A percentile compares a stretch with the other conserved stretches of the same genome.
Evolutionary conservation across 2,888 invertebrate genomes (phyloP).

Genomic region (Bombylius major): DNA sequence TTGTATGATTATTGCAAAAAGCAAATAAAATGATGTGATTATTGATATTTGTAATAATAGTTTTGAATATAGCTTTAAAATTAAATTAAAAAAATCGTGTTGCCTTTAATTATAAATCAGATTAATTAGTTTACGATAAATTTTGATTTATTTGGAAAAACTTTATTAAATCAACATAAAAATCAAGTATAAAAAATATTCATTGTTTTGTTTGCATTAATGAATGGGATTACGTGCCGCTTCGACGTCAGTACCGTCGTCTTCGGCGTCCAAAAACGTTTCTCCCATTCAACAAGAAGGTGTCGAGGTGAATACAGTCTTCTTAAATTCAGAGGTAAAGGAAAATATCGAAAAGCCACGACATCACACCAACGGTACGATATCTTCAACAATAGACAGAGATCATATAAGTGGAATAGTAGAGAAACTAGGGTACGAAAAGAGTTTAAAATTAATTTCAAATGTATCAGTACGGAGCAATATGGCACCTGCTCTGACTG

Average conservation of each 20-base stretch:
- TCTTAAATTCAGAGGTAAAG: no score
- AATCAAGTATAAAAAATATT: no score
- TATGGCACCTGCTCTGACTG: slow-evolving; percentile 92
- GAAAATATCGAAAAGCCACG: background rate
- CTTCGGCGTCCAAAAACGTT: background rate
- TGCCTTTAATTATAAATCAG: no score
- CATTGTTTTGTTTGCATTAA: background rate
- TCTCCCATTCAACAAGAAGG: background rate
- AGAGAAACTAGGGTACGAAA: background rate
- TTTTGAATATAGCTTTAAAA: no score
- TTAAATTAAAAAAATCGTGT: no score
- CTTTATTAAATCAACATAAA: no score
- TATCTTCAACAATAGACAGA: background rate
- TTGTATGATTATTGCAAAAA: no score
- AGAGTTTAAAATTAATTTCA: slow-evolving; percentile 4
- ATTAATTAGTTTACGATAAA: no score
- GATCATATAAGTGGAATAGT: background rate
- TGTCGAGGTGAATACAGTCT: background rate
- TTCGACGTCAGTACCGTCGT: background rate
- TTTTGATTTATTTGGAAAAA: no score
- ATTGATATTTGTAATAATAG: no score
- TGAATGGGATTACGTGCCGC: slow-evolving; percentile 5
- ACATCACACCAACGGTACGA: background rate
- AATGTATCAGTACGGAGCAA: slow-evolving; percentile 20
- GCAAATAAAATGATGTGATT: no score